Evolutionary conservation across 2,888 invertebrate species (phyloP).

Genomic region (Spodoptera littoralis): DNA sequence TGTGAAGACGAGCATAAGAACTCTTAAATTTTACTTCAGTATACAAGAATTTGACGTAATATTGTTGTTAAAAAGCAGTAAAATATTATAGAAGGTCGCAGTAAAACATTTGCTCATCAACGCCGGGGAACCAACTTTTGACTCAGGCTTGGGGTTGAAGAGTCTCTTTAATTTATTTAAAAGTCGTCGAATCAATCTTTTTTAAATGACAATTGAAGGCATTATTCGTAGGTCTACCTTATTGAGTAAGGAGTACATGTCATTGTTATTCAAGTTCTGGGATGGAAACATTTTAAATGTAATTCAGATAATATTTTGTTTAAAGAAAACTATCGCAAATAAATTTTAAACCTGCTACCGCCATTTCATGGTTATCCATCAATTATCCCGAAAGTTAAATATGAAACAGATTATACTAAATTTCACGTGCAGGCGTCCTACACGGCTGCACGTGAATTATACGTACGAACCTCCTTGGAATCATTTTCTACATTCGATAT

Average conservation of each 20-base stretch:
- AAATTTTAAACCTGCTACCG: slow-evolving; percentile 22
- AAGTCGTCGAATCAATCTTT: too few relatives aligned
- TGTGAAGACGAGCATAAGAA: slow-evolving; percentile 7
- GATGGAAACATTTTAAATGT: too few relatives aligned
- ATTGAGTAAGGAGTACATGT: too few relatives aligned
- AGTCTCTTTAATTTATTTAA: too few relatives aligned
- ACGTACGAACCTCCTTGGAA: slow-evolving; percentile 1
- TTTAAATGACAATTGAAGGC: too few relatives aligned
- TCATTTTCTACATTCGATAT: slow-evolving; percentile 18
- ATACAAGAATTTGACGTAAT: slow-evolving; percentile 10
- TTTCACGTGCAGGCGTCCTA: slow-evolving; percentile 21
- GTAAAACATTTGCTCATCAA: slow-evolving; percentile 3
- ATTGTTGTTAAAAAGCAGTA: slow-evolving; percentile 4
- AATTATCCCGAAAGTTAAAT: slow-evolving; percentile 47
- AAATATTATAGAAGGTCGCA: not conserved
- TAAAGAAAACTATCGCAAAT: slow-evolving; percentile 17
- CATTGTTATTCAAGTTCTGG: too few relatives aligned
- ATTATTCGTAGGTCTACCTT: too few relatives aligned
- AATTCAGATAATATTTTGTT: too few relatives aligned
- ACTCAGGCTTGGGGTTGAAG: slow-evolving; percentile 2
- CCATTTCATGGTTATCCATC: slow-evolving; percentile 48
- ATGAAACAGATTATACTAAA: slow-evolving; percentile 26
- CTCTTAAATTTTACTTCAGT: slow-evolving; percentile 10
- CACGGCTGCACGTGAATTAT: too few relatives aligned
- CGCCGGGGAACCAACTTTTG: slow-evolving; percentile 1